Evolutionary conservation across 1,140 invertebrate species (phyloP).

Genomic region (Drosophila bipectinata): DNA sequence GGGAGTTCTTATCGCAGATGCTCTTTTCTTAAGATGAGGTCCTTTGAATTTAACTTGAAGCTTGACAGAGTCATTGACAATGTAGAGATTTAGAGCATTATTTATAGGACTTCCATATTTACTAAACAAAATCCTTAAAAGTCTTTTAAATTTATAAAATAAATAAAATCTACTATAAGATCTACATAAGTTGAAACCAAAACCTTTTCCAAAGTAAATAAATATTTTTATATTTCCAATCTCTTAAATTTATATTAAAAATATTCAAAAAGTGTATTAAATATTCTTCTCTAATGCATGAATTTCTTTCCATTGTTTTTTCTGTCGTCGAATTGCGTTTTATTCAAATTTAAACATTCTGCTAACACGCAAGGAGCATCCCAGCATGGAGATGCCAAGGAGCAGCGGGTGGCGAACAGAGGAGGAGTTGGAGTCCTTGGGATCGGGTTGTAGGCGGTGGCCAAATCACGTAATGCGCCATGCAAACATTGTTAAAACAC

Average conservation of each 20-base stretch:
- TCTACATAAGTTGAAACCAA: no score
- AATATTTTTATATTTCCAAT: background rate
- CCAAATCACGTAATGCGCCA: slow-evolving; percentile 79
- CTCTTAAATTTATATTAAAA: no score
- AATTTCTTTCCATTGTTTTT: slow-evolving; percentile 17
- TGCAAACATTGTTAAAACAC: slow-evolving; percentile 81
- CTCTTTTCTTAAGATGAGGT: background rate
- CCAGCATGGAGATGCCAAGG: slow-evolving; percentile 6
- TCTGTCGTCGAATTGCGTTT: slow-evolving; percentile 42
- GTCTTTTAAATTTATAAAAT: no score
- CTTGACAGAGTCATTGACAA: background rate
- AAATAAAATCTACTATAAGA: no score
- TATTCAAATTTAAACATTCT: slow-evolving; percentile 77
- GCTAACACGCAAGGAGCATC: slow-evolving; percentile 63
- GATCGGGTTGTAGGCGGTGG: slow-evolving; percentile 53
- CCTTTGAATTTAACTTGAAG: background rate
- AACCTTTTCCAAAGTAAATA: background rate
- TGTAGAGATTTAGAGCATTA: no score
- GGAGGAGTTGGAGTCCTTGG: background rate
- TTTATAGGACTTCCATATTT: no score
- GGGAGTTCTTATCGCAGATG: slow-evolving; percentile 35
- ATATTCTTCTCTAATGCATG: slow-evolving; percentile 9
- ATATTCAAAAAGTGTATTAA: slow-evolving; percentile 15
- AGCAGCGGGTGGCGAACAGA: no score
- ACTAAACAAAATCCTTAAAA: no score